phyloP scores from a whole-genome alignment of 2,888 invertebrate genomes.

The Tipula confusa region DNA sequence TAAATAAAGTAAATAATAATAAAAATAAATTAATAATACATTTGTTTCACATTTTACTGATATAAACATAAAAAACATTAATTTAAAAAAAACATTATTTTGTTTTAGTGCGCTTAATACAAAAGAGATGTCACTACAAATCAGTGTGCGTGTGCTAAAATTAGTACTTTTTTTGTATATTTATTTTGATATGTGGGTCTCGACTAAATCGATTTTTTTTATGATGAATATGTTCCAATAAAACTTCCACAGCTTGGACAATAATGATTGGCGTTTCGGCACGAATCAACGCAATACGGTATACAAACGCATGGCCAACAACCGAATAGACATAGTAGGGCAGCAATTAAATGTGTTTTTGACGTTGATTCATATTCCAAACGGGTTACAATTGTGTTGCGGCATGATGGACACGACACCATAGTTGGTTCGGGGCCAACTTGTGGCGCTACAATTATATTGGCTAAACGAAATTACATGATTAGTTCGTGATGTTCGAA shows the following conservation, averaged over 20 bases:
- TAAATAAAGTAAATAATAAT: neutral
- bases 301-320: constrained; percentile 51
- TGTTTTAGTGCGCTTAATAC: neutral
- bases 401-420: constrained; percentile 52
- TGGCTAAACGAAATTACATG: too few relatives aligned
- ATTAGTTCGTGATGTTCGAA: too few relatives aligned
- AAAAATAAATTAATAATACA: neutral
- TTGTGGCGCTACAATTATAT: constrained; percentile 7
- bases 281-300: constrained; percentile 49
- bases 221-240: constrained; percentile 47
- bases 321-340: constrained; percentile 50
- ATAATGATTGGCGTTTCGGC: constrained; percentile 50
- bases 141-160: neutral
- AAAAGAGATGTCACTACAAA: neutral
- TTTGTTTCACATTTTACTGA: neutral
- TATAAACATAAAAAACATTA: neutral
- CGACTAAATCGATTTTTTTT: constrained; percentile 32
- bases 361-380: constrained; percentile 49
- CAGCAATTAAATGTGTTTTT: constrained; percentile 55
- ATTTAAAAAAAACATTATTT: neutral
- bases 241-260: constrained; percentile 51
- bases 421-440: constrained; percentile 50
- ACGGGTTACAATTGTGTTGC: constrained; percentile 49
- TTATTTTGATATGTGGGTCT: too few relatives aligned
- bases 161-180: neutral